Evolutionary conservation across 1,140 invertebrate species (phyloP).

Genomic region (Penaeus indicus): DNA sequence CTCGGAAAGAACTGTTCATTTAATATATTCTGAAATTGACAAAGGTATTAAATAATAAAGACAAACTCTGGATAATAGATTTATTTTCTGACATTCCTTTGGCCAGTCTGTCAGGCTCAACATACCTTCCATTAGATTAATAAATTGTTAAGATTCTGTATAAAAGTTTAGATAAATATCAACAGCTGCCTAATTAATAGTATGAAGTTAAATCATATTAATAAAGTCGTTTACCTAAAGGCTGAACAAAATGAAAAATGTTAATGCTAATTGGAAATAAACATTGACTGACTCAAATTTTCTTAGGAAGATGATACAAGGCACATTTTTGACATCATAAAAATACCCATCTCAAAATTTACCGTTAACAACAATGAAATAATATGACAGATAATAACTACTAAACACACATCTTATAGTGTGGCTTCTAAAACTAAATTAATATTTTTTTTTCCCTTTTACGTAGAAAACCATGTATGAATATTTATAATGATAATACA

Average conservation of each 20-base stretch:
- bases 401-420: no score
- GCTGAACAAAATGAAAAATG: not conserved
- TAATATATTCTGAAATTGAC: no score
- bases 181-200: slow-evolving; percentile 55
- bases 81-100: no score
- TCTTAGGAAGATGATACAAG: slow-evolving; percentile 36
- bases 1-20: no score
- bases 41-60: no score
- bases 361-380: not conserved
- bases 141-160: slow-evolving; percentile 56
- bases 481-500: no score
- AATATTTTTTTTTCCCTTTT: no score
- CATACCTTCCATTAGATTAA: slow-evolving; percentile 15
- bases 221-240: slow-evolving; percentile 25
- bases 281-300: slow-evolving; percentile 13
- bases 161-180: slow-evolving; percentile 58
- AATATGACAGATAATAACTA: no score
- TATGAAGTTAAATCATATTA: slow-evolving; percentile 35
- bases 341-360: not conserved
- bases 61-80: no score
- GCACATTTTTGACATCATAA: slow-evolving; percentile 48
- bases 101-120: no score
- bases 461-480: no score
- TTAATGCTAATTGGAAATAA: not conserved
- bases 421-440: no score